phyloP scores from a whole-genome alignment of 2,888 invertebrate genomes.

The Pseudoips prasinana region DNA sequence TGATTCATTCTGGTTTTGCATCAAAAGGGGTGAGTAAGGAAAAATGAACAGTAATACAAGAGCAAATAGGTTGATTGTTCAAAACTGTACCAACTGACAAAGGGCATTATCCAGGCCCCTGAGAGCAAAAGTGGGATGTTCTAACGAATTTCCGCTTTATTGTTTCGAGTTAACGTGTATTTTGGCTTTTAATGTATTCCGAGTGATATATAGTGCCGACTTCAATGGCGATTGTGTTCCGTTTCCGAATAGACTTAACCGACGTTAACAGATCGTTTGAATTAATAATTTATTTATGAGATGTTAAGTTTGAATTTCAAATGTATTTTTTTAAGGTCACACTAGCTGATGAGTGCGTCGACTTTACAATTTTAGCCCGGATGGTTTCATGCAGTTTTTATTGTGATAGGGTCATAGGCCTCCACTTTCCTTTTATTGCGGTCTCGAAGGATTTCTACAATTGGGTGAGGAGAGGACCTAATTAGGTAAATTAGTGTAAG shows the following conservation, averaged over 20 bases:
- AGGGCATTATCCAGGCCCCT: constrained; percentile 63
- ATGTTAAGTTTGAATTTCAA: constrained; percentile 35
- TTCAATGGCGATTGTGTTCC: constrained; percentile 59
- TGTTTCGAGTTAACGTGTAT: constrained; percentile 21
- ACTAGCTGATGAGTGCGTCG: constrained; percentile 62
- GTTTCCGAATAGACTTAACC: constrained; percentile 47
- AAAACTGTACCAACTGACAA: constrained; percentile 45
- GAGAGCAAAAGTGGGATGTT: constrained; percentile 42
- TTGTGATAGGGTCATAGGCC: constrained; percentile 76
- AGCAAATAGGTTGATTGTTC: constrained; percentile 55
- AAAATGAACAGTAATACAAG: constrained; percentile 55
- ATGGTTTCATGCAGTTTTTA: constrained; percentile 77
- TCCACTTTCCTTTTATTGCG: constrained; percentile 57
- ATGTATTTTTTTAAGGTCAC: constrained; percentile 51
- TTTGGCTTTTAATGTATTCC: constrained; percentile 40
- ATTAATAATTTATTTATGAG: constrained; percentile 26
- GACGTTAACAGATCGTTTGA: constrained; percentile 19
- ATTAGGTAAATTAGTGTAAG: constrained; percentile 39
- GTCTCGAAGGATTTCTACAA: constrained; percentile 46
- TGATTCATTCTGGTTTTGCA: constrained; percentile 25
- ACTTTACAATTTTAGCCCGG: constrained; percentile 76
- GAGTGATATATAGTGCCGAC: constrained; percentile 36
- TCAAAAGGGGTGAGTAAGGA: constrained; percentile 8
- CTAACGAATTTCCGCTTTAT: constrained; percentile 39
- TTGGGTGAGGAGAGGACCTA: constrained; percentile 25